Base-by-base conservation (phyloP, 2,797 vertebrate genomes). In the Lateolabrax maculatus region DNA sequence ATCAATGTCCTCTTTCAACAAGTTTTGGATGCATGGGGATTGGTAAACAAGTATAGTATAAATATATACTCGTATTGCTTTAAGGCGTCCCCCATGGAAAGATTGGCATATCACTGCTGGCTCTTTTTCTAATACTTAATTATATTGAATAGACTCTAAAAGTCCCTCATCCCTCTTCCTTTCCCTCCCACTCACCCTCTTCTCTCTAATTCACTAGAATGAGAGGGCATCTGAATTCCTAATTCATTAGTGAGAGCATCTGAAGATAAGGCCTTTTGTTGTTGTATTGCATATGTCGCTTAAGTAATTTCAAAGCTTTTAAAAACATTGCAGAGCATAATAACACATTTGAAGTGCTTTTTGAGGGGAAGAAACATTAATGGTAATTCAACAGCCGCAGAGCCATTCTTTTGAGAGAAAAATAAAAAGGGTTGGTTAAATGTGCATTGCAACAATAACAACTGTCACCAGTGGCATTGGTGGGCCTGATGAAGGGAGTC, bases 101-200 rank as follows among this genome's bases (percentile, higher is more conserved):
- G 10, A 51, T 29, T 55, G 51, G 44, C 10, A 13, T 7, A 61
- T 25, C 36, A 3, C 70, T 5, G 21, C 48, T 10, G 49, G 23
- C 56, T 66, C 21, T 52, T 10, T 71, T 71, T 61, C 27, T 70
- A 49, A 39, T 46, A 46, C 74, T 80, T 55, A 37, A 75, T 65
- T 73, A 41, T 21, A 55, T 13, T 76, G 15, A 51, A 56, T 49
- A 43, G 43, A 66, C 16, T 37, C 16, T 51, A 16, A 66, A 64
- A 60, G 7, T 67, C 29, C 34, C 43, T 36, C 21, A 18, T 37
- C 19, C 29, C 41, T 55, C 15, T 41, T 25, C 23, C 37, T 34
- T 27, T 57, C 27, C 21, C n/a, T 57, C 16, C 11, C 55, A 19
- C 16, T 11, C 29, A 53, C 12, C 6, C 29, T 60, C 29, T 31